Base-by-base conservation (phyloP, 2,797 vertebrate species). In the Tapera naevia region DNA sequence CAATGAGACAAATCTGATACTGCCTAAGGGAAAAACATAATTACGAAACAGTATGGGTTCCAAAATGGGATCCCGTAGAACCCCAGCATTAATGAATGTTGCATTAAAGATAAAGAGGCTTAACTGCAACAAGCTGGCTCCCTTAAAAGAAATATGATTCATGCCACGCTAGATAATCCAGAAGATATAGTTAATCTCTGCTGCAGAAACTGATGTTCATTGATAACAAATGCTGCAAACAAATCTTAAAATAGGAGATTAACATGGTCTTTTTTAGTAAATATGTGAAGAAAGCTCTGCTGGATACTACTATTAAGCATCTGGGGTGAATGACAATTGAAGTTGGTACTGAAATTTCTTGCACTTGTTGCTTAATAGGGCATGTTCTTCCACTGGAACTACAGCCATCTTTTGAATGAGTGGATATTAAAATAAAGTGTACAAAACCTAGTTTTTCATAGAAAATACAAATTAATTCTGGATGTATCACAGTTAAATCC, bases 221-320 rank as follows among this genome's bases (percentile, higher is more conserved):
- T 89, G 56, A 81, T 86, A 91, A 87, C 73, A 90, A 92, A 71
- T 46, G 23, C 43, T 91, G 69, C 23, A 91, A 95, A 85, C 18
- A 92, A 79, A 90, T 95, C 69, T 89, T 87, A 89, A 96, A 97
- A 90, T 43, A 95, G 74, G 71, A 91, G 78, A 94, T 95, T 96
- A 92, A 75, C 54, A 78, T n/a, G 25, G 53, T 79, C 37, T 37
- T 91, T 64, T 92, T 94, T 50, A 93, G 76, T 35, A 91, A 80
- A 76, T 62, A 94, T 13, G 28, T 53, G 51, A 84, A 1, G 0
- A 73, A n/a, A 93, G 19, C 43, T 87, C 71, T 82, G 85, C 69
- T 90, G 89, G 66, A 84, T 86, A 10, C 32, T 66, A 66, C 61
- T 81, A 19, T 78, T 66, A 64, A 79, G 27, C 51, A 71, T 89